phyloP scores from a whole-genome alignment of 2,113 vertebrate species.

The Syrrhaptes paradoxus region DNA sequence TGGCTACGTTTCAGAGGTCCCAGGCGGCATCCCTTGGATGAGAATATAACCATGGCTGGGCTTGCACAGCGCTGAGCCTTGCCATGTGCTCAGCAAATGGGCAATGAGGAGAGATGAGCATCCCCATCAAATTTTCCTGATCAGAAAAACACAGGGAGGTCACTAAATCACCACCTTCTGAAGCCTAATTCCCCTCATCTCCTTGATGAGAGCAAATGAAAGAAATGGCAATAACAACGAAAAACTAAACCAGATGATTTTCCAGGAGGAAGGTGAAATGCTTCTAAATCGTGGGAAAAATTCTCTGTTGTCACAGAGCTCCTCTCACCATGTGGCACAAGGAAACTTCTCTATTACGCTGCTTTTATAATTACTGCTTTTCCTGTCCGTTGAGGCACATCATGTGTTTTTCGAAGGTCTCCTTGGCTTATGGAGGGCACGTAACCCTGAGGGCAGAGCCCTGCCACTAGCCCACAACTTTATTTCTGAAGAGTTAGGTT shows the following conservation, averaged over 20 bases:
- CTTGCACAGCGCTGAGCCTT: not conserved
- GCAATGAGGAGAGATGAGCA: not conserved
- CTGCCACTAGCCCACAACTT: not conserved
- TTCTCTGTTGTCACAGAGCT: not conserved
- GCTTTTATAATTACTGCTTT: not conserved
- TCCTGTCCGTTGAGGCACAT: not conserved
- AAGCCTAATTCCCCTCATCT: not conserved
- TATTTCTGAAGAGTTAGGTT: not conserved
- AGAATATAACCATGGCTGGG: not conserved
- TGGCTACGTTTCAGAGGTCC: not conserved
- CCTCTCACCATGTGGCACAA: too few relatives aligned
- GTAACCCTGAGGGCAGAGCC: not conserved
- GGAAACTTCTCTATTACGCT: not conserved
- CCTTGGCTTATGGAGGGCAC: not conserved
- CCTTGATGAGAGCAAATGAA: not conserved
- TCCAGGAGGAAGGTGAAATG: not conserved
- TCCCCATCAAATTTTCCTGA: not conserved
- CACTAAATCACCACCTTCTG: not conserved
- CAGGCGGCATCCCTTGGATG: not conserved
- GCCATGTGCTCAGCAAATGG: fast-evolving
- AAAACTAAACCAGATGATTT: not conserved
- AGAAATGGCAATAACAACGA: not conserved
- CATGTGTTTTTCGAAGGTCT: not conserved
- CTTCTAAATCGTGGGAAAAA: not conserved
- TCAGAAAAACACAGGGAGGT: not conserved